Evolutionary conservation across 2,113 vertebrate species (phyloP), one percentile per base, ranked within the genome.

Genomic region (Columba livia): DNA sequence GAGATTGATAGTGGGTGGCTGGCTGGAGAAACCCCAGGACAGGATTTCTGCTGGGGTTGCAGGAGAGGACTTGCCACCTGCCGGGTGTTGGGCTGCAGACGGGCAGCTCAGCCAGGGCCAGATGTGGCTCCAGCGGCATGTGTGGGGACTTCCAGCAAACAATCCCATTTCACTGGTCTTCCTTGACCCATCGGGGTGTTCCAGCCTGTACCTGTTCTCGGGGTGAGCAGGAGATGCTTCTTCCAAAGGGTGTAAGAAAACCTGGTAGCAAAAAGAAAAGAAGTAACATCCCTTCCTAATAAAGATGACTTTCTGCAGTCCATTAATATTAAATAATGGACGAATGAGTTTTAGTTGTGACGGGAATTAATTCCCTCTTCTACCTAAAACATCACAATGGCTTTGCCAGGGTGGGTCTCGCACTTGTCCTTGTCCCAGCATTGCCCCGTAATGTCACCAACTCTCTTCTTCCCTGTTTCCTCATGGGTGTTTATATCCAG

Each of bases 1-100:
- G 57, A 34, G 29, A 7, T 0, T 0, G 12, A 5, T 23, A 24
- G 20, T 1, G 6, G 19, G 57, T 1, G 71, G 11, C 0, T 6
- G 77, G 62, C 67, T 86, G 85, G 54, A 90, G 62, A 62, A 88
- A 51, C 2, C 31, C 18, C 0, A 0, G 78, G 56, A 70, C 12
- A 25, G 3, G 62, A 2, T n/a, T 4, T 0, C 0, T 6, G 12
- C 32, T 7, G 2, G 56, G 80, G 73, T 4, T 53, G 38, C 31
- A 70, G 90, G 79, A 62, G 23, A 20, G 31, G 66, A 14, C 18
- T 90, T 6, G 47, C 6, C 1, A 6, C 53, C 12, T 3, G 12
- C 23, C 1, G 2, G 40, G 40, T 19, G 13, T 28, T 0, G 4
- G 23, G 36, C 9, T 21, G 32, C 36, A 18, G 51, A n/a, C 20